Percentiles rank a stretch among this genome's conserved stretches.
Evolutionary conservation across 2,888 invertebrate species (phyloP).

Genomic region (Ptilodon capucinus): DNA sequence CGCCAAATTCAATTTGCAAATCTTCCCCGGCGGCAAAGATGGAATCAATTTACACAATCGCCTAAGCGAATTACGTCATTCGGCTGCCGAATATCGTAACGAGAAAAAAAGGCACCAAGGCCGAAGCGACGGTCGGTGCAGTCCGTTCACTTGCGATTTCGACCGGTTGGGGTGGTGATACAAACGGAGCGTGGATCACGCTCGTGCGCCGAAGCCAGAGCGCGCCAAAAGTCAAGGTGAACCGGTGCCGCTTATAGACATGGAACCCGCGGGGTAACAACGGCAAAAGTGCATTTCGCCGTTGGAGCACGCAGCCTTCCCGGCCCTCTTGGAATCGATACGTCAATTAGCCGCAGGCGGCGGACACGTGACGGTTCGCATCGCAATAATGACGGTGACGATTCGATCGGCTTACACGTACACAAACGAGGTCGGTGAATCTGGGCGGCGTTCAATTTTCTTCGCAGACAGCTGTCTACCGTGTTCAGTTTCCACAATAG

Average conservation of each 20-base stretch:
- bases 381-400: conserved; percentile 44
- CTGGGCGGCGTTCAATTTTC: conserved; percentile 44
- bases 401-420: conserved; percentile 42
- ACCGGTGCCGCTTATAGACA: conserved; percentile 47
- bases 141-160: conserved; percentile 78
- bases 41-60: conserved; percentile 64
- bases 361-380: conserved; percentile 59
- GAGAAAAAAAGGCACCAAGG: conserved; percentile 68
- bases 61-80: conserved; percentile 65
- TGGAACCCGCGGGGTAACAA: neutral
- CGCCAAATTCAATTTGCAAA: conserved; percentile 58
- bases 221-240: conserved; percentile 74
- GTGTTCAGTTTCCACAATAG: conserved; percentile 46
- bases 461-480: conserved; percentile 43
- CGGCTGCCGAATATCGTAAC: conserved; percentile 62
- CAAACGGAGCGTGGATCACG: conserved; percentile 38
- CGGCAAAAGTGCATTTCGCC: conserved; percentile 9
- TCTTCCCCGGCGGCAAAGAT: conserved; percentile 51
- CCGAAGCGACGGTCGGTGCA: conserved; percentile 51
- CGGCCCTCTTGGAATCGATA: conserved; percentile 27
- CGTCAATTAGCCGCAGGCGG: conserved; percentile 60
- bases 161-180: conserved; percentile 49
- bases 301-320: conserved; percentile 11
- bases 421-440: conserved; percentile 51
- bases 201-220: conserved; percentile 16